Conservation (phyloP, 1,140 invertebrate species). For the Drosophila ercepeae region DNA sequence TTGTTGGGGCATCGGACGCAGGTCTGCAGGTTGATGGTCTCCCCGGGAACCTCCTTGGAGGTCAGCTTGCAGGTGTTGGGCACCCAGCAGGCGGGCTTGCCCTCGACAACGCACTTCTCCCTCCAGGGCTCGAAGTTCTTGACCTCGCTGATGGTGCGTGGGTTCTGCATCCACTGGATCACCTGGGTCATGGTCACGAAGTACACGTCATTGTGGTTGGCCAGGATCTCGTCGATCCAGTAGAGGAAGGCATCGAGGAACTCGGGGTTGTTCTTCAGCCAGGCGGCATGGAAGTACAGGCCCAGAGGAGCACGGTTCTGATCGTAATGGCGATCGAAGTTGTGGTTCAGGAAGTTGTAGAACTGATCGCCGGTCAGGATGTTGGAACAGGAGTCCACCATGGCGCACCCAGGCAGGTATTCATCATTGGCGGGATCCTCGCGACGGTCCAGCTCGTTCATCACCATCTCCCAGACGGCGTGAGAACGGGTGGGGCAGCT, state of each 20-base stretch:
- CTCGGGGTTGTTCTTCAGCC: conserved; percentile 97
- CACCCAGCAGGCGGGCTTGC: conserved; percentile 92
- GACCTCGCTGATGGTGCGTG: conserved; percentile 91
- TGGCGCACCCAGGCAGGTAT: conserved; percentile 96
- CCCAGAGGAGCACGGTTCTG: conserved; percentile 96
- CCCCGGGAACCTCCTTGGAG: conserved; percentile 95
- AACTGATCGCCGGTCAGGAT: conserved; percentile 96
- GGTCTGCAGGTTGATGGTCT: conserved; percentile 96
- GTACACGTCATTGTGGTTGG: conserved; percentile 96
- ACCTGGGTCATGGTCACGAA: conserved; percentile 99
- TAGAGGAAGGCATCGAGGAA: conserved; percentile 96
- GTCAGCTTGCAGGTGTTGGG: conserved; percentile 95
- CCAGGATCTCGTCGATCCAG: conserved; percentile 96
- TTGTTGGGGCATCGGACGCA: conserved; percentile 96
- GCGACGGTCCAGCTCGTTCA: conserved; percentile 96
- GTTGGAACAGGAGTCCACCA: conserved; percentile 98
- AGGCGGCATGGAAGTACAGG: conserved; percentile 97
- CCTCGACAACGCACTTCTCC: conserved; percentile 94
- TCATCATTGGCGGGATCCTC: conserved; percentile 96
- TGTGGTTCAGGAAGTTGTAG: conserved; percentile 97
- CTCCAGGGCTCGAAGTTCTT: conserved; percentile 97
- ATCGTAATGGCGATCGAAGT: conserved; percentile 97
- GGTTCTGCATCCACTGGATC: conserved; percentile 98
- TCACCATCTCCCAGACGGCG: conserved; percentile 99
- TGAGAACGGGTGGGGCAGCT: conserved; percentile 96